A percentile compares a stretch with the other conserved stretches of the same genome.
phyloP scores from a whole-genome alignment of 2,888 invertebrate genomes.

The Dryocosmus kuriphilus region DNA sequence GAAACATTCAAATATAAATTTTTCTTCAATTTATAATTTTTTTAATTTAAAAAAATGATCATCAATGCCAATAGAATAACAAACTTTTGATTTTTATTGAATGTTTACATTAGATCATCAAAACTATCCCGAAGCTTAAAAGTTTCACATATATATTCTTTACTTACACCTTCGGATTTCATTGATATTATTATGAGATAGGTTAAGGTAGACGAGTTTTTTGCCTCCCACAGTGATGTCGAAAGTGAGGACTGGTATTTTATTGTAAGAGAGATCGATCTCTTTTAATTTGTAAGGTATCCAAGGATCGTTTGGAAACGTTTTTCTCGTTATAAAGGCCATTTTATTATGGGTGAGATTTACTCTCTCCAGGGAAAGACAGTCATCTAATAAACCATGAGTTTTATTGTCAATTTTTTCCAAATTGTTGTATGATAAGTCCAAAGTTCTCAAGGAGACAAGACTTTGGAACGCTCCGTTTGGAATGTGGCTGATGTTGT shows the following conservation, averaged over 20 bases:
- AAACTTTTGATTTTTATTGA: too few relatives aligned
- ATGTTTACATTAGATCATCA: too few relatives aligned
- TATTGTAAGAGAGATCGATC: constrained; percentile 90
- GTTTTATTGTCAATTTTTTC: constrained; percentile 93
- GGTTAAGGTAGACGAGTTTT: constrained; percentile 83
- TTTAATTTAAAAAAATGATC: too few relatives aligned
- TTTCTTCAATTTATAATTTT: too few relatives aligned
- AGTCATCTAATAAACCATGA: constrained; percentile 90
- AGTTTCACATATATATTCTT: constrained; percentile 67
- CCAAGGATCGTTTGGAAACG: constrained; percentile 91
- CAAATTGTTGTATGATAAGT: constrained; percentile 87
- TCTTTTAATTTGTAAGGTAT: constrained; percentile 89
- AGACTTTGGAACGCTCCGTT: constrained; percentile 91
- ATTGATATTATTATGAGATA: constrained; percentile 89
- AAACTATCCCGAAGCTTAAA: too few relatives aligned
- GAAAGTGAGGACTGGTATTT: constrained; percentile 88
- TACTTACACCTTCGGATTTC: constrained; percentile 86
- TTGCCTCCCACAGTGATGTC: constrained; percentile 88
- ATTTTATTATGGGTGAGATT: constrained; percentile 91
- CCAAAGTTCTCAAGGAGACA: constrained; percentile 88
- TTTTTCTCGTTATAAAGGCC: constrained; percentile 89
- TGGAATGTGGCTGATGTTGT: constrained; percentile 84
- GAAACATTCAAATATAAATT: constrained; percentile 66
- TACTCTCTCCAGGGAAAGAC: constrained; percentile 88
- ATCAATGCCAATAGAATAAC: too few relatives aligned